Base-by-base conservation (phyloP, 2,888 invertebrate species). In the Oscheius sp. region DNA sequence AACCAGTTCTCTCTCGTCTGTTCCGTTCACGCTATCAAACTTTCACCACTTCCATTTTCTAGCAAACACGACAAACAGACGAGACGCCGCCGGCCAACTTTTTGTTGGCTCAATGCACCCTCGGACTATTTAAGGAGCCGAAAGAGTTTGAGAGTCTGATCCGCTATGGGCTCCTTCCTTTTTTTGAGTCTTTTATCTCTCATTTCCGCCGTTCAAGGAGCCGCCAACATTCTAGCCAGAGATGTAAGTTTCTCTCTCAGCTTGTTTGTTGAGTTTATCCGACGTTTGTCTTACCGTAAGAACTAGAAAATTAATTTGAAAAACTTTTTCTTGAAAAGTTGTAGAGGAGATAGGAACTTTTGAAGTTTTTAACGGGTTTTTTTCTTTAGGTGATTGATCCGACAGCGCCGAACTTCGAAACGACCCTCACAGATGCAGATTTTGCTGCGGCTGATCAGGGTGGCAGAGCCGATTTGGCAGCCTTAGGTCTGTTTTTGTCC, bases 351-450 rank as follows among this genome's bases (percentile, higher is more conserved):
- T n/a, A n/a, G n/a, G n/a, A n/a, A n/a, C n/a, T n/a, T n/a, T n/a
- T n/a, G n/a, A n/a, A n/a, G n/a, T n/a, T n/a, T n/a, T n/a, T n/a
- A n/a, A n/a, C n/a, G n/a, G n/a, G 25, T 23, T 17, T 3, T 23
- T 34, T 0, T n/a, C 48, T 50, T 31, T 45, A 77, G 77, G 73
- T 77, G 10, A 69, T 77, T 15, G 74, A 77, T 70, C 34, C 29
- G 25, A 58, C 66, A 0, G 25, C 50, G 0, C 33, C 69, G 0
- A 45, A 70, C 53, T 66, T 68, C 46, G 78, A 78, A 37, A 76
- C 74, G 8, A 76, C 76, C 4, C 57, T 78, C 6, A 69, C 69
- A 17, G 74, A 71, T 15, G 71, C 70, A 6, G 78, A 78, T 58
- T 78, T 78, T 48, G 66, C 46, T 12, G 61, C 61, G n/a, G 61